Conservation (phyloP, 2,888 invertebrate genomes). For the Microplitis manilae region DNA sequence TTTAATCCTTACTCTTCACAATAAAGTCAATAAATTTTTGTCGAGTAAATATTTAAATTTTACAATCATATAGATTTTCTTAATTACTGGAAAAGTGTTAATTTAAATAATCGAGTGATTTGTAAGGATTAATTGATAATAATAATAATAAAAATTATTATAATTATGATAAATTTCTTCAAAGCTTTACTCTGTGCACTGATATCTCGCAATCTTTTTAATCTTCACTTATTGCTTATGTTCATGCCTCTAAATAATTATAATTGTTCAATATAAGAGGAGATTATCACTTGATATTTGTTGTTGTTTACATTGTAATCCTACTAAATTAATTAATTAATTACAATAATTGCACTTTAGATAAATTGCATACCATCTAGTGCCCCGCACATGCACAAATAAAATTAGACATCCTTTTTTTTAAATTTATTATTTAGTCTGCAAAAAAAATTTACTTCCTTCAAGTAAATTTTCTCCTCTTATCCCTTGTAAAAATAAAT, state of each 20-base stretch:
- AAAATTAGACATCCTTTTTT: neutral
- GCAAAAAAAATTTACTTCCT: neutral
- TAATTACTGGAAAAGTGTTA: neutral
- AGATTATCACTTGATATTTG: slow-evolving; percentile 3
- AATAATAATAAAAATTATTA: neutral
- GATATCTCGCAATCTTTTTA: slow-evolving; percentile 1
- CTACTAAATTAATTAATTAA: neutral
- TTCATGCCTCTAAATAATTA: slow-evolving; percentile 6
- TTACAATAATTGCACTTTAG: neutral
- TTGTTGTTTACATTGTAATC: slow-evolving; percentile 1
- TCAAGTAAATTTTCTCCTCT: slow-evolving; percentile 10
- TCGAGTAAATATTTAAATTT: no score
- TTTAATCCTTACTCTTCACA: neutral
- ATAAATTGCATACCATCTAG: neutral
- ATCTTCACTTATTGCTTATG: neutral
- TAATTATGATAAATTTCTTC: neutral
- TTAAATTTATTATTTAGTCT: neutral
- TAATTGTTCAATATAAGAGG: slow-evolving; percentile 4
- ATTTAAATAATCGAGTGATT: slow-evolving; percentile 43
- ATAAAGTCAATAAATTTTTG: no score
- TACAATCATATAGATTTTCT: no score
- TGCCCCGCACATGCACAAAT: slow-evolving; percentile 23
- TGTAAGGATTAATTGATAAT: neutral
- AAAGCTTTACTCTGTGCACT: neutral
- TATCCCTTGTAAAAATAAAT: slow-evolving; percentile 4